phyloP scores from a whole-genome alignment of 2,113 vertebrate species.

The Vulpes vulpes region DNA sequence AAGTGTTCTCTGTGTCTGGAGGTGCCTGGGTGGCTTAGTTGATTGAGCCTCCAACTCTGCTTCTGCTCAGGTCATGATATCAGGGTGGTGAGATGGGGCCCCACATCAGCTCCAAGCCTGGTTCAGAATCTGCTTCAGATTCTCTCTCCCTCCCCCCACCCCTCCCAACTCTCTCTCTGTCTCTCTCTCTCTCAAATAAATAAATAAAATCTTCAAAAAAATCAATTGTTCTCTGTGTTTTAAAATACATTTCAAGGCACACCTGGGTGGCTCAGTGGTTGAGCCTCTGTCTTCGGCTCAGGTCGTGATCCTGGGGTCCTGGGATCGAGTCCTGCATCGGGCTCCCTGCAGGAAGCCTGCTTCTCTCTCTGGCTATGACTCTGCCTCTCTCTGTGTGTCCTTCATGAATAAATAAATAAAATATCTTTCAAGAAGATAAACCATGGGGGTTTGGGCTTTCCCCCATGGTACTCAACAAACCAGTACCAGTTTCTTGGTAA shows the following conservation, averaged over 20 bases:
- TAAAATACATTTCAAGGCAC: not conserved
- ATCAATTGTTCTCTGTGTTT: not conserved
- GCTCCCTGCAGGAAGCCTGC: no score
- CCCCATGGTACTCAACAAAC: not conserved
- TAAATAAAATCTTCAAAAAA: not conserved
- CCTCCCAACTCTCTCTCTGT: not conserved
- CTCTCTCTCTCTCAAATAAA: not conserved
- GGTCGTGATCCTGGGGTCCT: no score
- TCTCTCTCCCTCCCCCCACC: not conserved
- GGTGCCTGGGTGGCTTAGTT: not conserved
- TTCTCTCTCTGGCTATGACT: no score
- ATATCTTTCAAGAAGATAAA: not conserved
- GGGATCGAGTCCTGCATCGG: no score
- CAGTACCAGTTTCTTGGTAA: not conserved
- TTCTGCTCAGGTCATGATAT: not conserved
- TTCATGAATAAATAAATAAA: no score
- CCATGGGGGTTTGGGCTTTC: not conserved
- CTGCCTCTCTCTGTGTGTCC: no score
- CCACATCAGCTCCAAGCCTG: not conserved
- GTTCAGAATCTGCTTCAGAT: not conserved
- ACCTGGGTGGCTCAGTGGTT: no score
- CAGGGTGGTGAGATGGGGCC: not conserved
- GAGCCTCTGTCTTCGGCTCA: no score
- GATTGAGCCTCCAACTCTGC: not conserved
- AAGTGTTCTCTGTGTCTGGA: not conserved